phyloP scores from a whole-genome alignment of 1,140 invertebrate genomes.

The Oscheius sp. region DNA sequence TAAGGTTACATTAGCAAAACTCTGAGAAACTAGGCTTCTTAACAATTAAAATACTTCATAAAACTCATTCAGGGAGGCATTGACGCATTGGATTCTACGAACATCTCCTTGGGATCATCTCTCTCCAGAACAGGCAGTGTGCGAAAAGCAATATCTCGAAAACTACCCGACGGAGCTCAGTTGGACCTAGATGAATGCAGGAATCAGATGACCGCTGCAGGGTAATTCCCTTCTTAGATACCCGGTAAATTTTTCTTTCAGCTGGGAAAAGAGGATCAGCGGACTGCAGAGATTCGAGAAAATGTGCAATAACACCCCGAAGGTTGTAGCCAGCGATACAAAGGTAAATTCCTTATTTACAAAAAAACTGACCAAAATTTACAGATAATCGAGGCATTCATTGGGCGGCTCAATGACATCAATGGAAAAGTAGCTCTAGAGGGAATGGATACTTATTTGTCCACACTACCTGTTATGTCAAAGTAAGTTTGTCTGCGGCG shows the following conservation, averaged over 20 bases:
- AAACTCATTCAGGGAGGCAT: constrained; percentile 21
- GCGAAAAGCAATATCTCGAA: constrained; percentile 24
- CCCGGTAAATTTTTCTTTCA: background rate
- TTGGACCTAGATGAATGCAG: constrained; percentile 34
- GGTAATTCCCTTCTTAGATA: background rate
- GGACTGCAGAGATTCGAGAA: constrained; percentile 33
- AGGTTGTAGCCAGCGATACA: constrained; percentile 30
- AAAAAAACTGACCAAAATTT: background rate
- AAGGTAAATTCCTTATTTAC: constrained; percentile 1
- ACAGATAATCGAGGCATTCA: constrained; percentile 32
- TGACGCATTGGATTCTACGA: constrained; percentile 26
- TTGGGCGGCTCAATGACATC: constrained; percentile 24
- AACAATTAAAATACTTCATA: background rate
- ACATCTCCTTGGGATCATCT: constrained; percentile 8
- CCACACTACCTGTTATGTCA: constrained; percentile 28
- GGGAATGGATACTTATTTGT: constrained; percentile 32
- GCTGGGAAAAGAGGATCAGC: constrained; percentile 26
- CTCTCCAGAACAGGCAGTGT: constrained; percentile 28
- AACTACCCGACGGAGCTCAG: constrained; percentile 31
- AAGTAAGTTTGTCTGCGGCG: constrained; percentile 8
- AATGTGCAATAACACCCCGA: constrained; percentile 8
- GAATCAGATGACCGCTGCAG: constrained; percentile 17
- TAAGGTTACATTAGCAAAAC: no score
- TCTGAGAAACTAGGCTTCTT: no score
- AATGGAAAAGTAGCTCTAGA: constrained; percentile 34